A percentile compares a stretch with the other conserved stretches of the same genome.
Conservation (phyloP, 2,888 invertebrate genomes). For the Lasioglossum vierecki region DNA sequence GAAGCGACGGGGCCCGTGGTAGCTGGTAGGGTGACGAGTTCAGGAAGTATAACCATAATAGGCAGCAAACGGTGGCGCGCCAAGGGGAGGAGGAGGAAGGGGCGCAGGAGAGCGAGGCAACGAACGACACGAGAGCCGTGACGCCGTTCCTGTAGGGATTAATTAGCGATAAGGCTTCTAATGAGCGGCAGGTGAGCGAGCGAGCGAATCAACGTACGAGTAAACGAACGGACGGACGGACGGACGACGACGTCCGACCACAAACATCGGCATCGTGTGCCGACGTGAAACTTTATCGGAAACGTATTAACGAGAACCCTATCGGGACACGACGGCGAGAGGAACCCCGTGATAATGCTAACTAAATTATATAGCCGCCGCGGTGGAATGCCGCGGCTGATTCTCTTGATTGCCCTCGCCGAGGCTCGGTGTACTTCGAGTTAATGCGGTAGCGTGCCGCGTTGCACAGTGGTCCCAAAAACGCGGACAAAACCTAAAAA, state of each 20-base stretch:
- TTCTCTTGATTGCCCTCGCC: background rate
- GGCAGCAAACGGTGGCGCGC: constrained; percentile 45
- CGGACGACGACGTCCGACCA: constrained; percentile 63
- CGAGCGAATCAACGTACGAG: constrained; percentile 33
- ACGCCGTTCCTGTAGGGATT: constrained; percentile 82
- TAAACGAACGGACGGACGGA: constrained; percentile 16
- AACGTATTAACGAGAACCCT: constrained; percentile 48
- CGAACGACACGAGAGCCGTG: constrained; percentile 82
- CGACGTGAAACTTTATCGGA: constrained; percentile 7
- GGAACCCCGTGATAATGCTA: background rate
- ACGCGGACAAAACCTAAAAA: too few species aligned
- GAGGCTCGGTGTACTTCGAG: background rate
- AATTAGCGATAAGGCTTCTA: constrained; percentile 84
- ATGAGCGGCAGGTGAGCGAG: constrained; percentile 83
- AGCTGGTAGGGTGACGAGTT: constrained; percentile 75
- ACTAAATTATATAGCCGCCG: background rate
- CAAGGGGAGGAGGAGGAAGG: constrained; percentile 53
- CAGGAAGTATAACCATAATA: constrained; percentile 79
- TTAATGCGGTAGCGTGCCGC: background rate
- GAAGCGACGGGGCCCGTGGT: background rate
- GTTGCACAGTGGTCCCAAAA: background rate
- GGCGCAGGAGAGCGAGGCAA: constrained; percentile 71
- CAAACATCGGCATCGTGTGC: constrained; percentile 2
- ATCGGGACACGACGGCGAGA: background rate
- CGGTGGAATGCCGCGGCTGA: background rate